phyloP scores from a whole-genome alignment of 2,113 vertebrate genomes.

The Dipodomys spectabilis region DNA sequence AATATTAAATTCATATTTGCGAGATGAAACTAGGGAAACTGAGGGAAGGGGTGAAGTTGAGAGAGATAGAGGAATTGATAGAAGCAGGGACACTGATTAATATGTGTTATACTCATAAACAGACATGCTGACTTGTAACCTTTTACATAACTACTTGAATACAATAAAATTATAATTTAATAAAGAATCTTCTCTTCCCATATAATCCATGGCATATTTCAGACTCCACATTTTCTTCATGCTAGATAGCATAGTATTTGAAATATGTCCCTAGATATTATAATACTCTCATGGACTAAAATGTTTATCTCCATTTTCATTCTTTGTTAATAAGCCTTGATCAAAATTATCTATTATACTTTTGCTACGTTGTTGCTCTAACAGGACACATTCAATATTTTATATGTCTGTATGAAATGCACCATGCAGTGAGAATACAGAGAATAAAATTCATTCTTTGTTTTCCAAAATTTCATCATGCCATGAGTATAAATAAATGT shows the following conservation, averaged over 20 bases:
- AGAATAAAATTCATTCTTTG: not conserved
- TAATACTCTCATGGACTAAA: not conserved
- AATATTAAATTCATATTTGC: no score
- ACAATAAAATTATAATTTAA: no score
- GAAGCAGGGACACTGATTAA: no score
- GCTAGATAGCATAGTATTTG: not conserved
- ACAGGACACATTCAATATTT: not conserved
- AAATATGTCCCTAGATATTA: not conserved
- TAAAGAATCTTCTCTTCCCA: not conserved
- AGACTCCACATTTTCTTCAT: not conserved
- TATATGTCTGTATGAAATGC: not conserved
- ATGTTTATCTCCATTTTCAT: not conserved
- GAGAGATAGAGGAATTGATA: no score
- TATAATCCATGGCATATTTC: not conserved
- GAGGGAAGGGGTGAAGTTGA: no score
- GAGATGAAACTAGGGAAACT: no score
- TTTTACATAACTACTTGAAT: no score
- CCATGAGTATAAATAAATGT: not conserved
- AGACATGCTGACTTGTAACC: no score
- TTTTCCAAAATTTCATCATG: not conserved
- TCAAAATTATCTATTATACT: not conserved
- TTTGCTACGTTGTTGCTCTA: not conserved
- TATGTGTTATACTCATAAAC: no score
- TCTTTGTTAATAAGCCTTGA: not conserved
- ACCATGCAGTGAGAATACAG: not conserved